phyloP scores from a whole-genome alignment of 2,888 invertebrate genomes.

The Polydrusus cervinus region DNA sequence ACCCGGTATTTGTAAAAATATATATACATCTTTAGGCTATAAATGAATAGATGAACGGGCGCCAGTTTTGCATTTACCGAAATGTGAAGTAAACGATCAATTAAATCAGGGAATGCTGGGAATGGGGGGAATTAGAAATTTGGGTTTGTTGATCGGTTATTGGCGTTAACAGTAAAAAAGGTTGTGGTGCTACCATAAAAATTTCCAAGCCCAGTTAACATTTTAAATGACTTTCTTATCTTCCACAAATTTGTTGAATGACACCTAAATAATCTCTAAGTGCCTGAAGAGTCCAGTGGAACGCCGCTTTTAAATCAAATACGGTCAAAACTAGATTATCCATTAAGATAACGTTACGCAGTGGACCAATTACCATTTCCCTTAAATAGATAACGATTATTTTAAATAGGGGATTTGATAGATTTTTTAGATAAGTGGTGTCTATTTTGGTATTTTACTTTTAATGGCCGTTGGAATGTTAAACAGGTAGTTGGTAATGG shows the following conservation, averaged over 20 bases:
- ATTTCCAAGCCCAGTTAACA: neutral
- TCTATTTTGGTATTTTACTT: conserved; percentile 28
- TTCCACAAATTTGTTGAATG: conserved; percentile 26
- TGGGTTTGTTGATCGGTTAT: too few relatives aligned
- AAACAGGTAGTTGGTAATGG: conserved; percentile 14
- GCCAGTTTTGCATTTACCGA: too few relatives aligned
- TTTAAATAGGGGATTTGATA: conserved; percentile 30
- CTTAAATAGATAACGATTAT: conserved; percentile 34
- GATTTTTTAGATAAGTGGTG: conserved; percentile 31
- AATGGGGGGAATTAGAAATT: too few relatives aligned
- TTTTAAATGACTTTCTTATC: conserved; percentile 8
- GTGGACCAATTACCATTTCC: conserved; percentile 34
- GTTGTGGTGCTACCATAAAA: too few relatives aligned
- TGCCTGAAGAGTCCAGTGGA: conserved; percentile 22
- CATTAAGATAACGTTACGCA: conserved; percentile 34
- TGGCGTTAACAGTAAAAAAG: too few relatives aligned
- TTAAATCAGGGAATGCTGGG: too few relatives aligned
- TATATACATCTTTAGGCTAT: too few relatives aligned
- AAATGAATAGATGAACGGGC: too few relatives aligned
- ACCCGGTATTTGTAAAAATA: too few relatives aligned
- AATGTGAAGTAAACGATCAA: too few relatives aligned
- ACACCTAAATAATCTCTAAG: conserved; percentile 20
- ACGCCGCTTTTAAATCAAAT: conserved; percentile 36
- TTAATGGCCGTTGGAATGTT: conserved; percentile 22
- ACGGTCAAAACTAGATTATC: conserved; percentile 34